Conservation (phyloP, 2,888 invertebrate species). For the Acrobasis suavella region DNA sequence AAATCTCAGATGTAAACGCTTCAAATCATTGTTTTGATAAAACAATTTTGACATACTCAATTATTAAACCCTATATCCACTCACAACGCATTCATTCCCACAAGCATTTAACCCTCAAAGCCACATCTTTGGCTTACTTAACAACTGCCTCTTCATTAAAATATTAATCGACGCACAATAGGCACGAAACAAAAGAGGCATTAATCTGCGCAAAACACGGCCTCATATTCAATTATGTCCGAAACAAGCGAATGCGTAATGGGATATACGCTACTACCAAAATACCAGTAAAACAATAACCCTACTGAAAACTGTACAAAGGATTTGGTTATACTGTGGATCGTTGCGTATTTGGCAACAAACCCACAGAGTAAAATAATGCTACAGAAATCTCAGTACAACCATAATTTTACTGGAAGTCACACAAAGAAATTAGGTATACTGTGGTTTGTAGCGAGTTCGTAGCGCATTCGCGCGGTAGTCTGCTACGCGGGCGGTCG, state of each 20-base stretch:
- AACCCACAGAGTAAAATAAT: too few species aligned
- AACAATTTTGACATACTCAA: not conserved
- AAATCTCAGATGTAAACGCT: too few species aligned
- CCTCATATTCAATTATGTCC: conserved; percentile 55
- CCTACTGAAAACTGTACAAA: not conserved
- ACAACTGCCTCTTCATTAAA: conserved; percentile 39
- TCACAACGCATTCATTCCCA: not conserved
- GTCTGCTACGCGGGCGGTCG: conserved; percentile 32
- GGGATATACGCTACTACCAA: conserved; percentile 29
- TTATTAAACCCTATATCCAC: not conserved
- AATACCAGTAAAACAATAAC: conserved; percentile 8
- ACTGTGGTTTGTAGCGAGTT: conserved; percentile 23
- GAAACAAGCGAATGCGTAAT: conserved; percentile 44
- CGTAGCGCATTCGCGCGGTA: conserved; percentile 21
- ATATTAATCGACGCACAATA: conserved; percentile 50
- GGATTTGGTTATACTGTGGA: conserved; percentile 24
- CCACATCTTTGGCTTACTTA: conserved; percentile 8
- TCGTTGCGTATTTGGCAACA: not conserved
- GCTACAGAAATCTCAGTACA: conserved; percentile 6
- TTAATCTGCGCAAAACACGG: conserved; percentile 52
- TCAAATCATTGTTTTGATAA: too few species aligned
- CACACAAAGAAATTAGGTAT: not conserved
- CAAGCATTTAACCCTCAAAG: conserved; percentile 5
- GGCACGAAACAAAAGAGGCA: conserved; percentile 49
- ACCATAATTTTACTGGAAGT: not conserved